Base-by-base conservation (phyloP, 2,797 vertebrate genomes). In the Atherinosoma microstoma region DNA sequence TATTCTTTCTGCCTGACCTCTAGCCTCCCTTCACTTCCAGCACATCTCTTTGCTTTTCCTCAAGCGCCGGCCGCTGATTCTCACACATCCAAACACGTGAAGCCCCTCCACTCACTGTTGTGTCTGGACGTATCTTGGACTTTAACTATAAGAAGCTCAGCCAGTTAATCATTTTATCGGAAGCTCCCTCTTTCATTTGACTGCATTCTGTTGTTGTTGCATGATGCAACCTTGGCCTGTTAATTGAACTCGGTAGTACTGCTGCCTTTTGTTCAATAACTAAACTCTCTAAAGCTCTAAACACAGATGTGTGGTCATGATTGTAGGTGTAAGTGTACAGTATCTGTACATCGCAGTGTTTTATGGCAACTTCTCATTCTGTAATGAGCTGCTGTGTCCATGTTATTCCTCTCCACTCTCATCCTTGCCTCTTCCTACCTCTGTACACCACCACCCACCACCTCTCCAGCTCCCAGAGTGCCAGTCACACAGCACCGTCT, bases 401-500 rank as follows among this genome's bases (percentile, higher is more conserved):
- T 88, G 90, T 94, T 73, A 79, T 76, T 75, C 82, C 69, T 73
- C 73, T 62, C 76, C 76, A 60, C 51, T 71, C 71, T 53, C 76
- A 34, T 78, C 78, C 74, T 70, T 58, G 15, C 72, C 82, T 73
- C 69, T 78, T 75, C 67, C 76, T 76, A 76, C 88, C 78, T 83
- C 88, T 59, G 65, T 58, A 64, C 11, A 82, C 70, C 84, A 80
- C 69, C 73, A 70, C 54, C 65, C 78, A 29, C 80, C 78, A 32
- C 66, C 76, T 80, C 71, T 84, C 87, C 87, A 87, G 83, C 88
- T 94, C 92, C 91, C 93, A 89, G 90, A 91, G 91, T 84, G 88
- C 90, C 94, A 92, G 91, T 92, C 93, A 86, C 92, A 93, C 87
- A 91, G 91, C 93, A 79, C 91, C 87, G 87, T 95, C 94, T 92